phyloP scores from a whole-genome alignment of 2,113 vertebrate genomes.

The Aegypius monachus region DNA sequence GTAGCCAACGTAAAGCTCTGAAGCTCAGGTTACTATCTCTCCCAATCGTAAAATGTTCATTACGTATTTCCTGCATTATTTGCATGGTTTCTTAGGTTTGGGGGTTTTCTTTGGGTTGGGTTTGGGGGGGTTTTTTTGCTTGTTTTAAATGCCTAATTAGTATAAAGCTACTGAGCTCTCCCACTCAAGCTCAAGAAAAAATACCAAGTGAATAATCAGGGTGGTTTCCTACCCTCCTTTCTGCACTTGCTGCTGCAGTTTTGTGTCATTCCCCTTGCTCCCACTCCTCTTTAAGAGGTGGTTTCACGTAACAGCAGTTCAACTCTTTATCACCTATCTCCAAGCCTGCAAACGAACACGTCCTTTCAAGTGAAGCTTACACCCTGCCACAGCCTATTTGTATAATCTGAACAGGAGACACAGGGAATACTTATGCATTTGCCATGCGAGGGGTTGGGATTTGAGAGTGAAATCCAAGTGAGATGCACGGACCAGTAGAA shows the following conservation, averaged over 20 bases:
- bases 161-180: neutral
- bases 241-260: neutral
- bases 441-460: neutral
- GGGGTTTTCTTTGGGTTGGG: neutral
- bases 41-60: neutral
- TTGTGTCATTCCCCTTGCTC: neutral
- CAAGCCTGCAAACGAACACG: neutral
- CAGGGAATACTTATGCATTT: neutral
- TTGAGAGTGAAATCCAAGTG: neutral
- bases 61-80: neutral
- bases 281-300: neutral
- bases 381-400: neutral
- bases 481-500: neutral
- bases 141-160: neutral
- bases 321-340: neutral
- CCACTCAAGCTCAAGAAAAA: neutral
- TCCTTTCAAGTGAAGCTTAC: neutral
- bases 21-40: slow-evolving; percentile 13
- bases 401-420: slow-evolving; percentile 4
- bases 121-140: too few species aligned
- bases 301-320: neutral
- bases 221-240: neutral
- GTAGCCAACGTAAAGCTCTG: neutral
- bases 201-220: rapidly evolving
- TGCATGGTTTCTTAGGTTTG: neutral